Evolutionary conservation across 2,888 invertebrate genomes (phyloP).

Genomic region (Nineta flava): DNA sequence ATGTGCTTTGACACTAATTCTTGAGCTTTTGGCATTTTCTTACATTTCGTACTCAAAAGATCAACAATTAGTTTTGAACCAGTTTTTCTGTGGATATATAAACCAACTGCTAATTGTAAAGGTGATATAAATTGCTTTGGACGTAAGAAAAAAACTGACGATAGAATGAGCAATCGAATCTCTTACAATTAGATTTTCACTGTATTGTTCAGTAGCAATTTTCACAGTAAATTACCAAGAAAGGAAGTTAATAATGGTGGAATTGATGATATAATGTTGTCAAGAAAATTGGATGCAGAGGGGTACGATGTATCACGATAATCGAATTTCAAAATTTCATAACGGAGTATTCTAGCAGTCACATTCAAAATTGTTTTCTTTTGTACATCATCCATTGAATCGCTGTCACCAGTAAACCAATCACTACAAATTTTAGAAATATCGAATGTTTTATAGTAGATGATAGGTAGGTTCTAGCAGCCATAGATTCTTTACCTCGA

Average conservation of each 20-base stretch:
- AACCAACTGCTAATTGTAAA: neutral
- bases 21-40: too few species aligned
- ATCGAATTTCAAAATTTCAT: neutral
- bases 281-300: neutral
- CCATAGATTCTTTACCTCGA: neutral
- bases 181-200: neutral
- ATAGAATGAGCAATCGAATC: neutral
- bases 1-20: too few species aligned
- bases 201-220: neutral
- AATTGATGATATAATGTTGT: neutral
- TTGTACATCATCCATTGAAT: too few species aligned
- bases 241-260: neutral
- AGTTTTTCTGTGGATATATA: neutral
- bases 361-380: neutral
- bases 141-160: neutral
- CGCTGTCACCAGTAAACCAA: too few species aligned
- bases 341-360: neutral
- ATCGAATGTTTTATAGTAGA: neutral
- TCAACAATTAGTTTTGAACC: neutral
- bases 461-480: too few species aligned
- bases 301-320: neutral
- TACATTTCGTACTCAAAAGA: neutral
- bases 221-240: neutral
- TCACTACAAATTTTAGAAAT: neutral
- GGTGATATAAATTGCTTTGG: neutral